phyloP scores from a whole-genome alignment of 2,797 vertebrate genomes.

The Octomys mimax region DNA sequence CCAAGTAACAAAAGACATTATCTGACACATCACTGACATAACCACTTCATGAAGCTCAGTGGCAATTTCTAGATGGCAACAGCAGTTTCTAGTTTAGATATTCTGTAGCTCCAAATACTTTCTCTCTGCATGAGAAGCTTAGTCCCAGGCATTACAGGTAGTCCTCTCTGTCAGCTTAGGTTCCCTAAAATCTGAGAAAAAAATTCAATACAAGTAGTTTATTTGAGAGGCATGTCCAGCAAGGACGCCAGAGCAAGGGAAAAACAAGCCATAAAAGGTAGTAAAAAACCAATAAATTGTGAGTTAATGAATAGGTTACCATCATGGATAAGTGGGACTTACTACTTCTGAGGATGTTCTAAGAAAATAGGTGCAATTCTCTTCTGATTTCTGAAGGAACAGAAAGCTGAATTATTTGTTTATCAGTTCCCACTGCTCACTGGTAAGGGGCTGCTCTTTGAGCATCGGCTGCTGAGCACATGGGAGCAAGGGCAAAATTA shows the following conservation, averaged over 20 bases:
- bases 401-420: background rate
- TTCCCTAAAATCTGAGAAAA: background rate
- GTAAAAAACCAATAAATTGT: background rate
- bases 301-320: background rate
- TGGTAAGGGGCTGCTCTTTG: background rate
- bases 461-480: fast-evolving
- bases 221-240: background rate
- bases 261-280: background rate
- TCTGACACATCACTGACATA: background rate
- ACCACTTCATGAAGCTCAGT: background rate
- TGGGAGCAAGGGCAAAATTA: no score
- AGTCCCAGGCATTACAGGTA: background rate
- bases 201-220: background rate
- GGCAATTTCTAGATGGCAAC: background rate
- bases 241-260: background rate
- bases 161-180: background rate
- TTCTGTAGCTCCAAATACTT: background rate
- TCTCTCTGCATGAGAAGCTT: background rate
- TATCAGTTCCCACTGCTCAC: background rate
- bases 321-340: background rate
- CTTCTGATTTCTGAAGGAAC: background rate
- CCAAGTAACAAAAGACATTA: background rate
- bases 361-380: background rate
- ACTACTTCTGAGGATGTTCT: background rate
- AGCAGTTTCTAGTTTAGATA: background rate